Base-by-base conservation (phyloP, 2,888 invertebrate genomes). In the Herminia tarsipennalis region DNA sequence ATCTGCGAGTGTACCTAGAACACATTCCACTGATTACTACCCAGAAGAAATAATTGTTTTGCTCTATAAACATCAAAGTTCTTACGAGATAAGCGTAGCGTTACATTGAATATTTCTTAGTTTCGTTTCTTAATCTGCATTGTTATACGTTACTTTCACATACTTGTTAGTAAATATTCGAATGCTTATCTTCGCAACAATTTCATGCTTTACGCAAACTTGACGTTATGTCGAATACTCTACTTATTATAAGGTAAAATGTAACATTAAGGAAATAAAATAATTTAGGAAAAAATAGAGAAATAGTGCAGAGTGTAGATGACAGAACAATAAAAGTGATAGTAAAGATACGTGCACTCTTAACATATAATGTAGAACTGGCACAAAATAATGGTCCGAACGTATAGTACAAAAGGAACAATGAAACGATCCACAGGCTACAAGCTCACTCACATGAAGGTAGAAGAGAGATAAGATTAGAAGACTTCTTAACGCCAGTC, bases 1-100 rank as follows among this genome's bases (percentile, higher is more conserved):
- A 86, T 98, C 98, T 39, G 98, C 96, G 68, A 98, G 93, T 36
- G 98, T 98, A 67, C 95, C 94, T 92, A 87, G 33, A 89, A 90
- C 40, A 53, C 41, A 30, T 20, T 16, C 28, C 32, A 37, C 14
- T 55, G 33, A 55, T 66, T 46, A 69, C 44, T 37, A 43, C 41
- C 20, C 38, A 12, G 41, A 5, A 18, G n/a, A 9, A 9, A 30
- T 12, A 4, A 9, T 27, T 1, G 3, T 29, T 10, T 51, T 10
- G 18, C 25, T 46, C 40, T 46, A 14, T 32, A 54, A 46, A 55
- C 43, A 30, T 48, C 49, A 21, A 52, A 45, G 34, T 57, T 56
- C 30, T 55, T 44, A 40, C 42, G 48, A 59, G 60, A 65, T 54
- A 70, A 64, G 59, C 64, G 49, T 68, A 66, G 50, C 41, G 27